These are phyloP conservation scores for Bhutanitis thaidina DNA, from an alignment of 2,888 invertebrate species.

Conservation along the genomic window DNA sequence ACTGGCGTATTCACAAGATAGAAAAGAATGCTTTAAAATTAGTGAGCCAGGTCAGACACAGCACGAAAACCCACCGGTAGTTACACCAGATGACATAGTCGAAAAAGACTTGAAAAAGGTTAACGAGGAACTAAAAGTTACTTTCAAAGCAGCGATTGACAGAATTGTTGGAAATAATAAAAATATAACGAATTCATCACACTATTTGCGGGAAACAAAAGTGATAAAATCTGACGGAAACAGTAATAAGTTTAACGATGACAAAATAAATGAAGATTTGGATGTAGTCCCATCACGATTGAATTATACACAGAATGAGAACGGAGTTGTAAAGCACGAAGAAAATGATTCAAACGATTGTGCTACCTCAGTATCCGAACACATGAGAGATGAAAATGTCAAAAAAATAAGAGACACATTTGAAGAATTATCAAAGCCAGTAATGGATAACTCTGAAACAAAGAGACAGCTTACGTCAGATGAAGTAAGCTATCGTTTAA, in stretches of 20 bases:
- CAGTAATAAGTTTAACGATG: background rate
- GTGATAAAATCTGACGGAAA: background rate
- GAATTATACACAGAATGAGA: no score
- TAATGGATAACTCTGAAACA: constrained; percentile 1
- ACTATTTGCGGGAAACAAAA: no score
- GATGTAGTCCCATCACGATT: no score
- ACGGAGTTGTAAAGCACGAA: background rate
- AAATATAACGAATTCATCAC: background rate
- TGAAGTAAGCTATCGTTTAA: constrained; percentile 64
- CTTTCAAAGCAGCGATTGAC: constrained; percentile 62
- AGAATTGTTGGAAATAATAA: constrained; percentile 50
- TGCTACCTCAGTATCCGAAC: background rate
- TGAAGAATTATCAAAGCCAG: background rate
- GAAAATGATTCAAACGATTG: background rate
- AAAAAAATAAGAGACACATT: background rate
- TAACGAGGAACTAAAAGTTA: constrained; percentile 56
- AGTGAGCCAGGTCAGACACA: constrained; percentile 30
- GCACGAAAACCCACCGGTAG: constrained; percentile 17
- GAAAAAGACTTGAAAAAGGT: constrained; percentile 58
- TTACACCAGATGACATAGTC: constrained; percentile 36
- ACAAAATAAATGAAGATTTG: background rate
- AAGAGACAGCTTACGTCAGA: constrained; percentile 27
- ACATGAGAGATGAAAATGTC: background rate
- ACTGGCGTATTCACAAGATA: constrained; percentile 50
- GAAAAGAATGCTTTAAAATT: constrained; percentile 29